Evolutionary conservation across 2,113 vertebrate species (phyloP), one percentile per base, ranked within the genome.

Genomic region (Barbus barbus): DNA sequence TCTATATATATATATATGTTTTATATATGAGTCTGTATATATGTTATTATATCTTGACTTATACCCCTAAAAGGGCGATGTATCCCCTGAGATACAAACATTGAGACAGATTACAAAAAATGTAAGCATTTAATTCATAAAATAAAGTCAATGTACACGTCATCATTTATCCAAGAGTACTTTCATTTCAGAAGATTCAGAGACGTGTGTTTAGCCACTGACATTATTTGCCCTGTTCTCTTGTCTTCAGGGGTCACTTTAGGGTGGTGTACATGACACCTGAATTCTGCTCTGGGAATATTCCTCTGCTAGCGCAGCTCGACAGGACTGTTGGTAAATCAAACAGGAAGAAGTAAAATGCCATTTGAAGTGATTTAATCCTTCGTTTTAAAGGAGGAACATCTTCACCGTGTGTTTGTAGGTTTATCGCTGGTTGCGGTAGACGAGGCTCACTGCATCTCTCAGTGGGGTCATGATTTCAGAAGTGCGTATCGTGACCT

Each of bases 381-480:
- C 31, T 38, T 41, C 51, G 7, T 83, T 22, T 13, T 65, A 44
- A 26, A 33, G n/a, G 60, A 51, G 63, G 20, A 31, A 31, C 44
- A n/a, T 58, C 31, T 22, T 33, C 16, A 6, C 2, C 51, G 26
- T 71, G 79, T 36, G 58, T 48, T 3, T 86, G 67, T 78, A 96
- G 95, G 94, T 61, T 85, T 96, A 61, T 91, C 91, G 0, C 86
- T 96, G 13, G 83, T 96, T 36, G 95, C 95, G 16, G 90, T 96
- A 51, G 95, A 96, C 86, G 95, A 96, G 90, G 95, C 96, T 84
- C 96, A 97, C 22, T 97, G 96, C 89, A 93, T 97, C 89, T 96
- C 96, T 0, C 95, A 97, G 84, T 97, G 96, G 96, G 96, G 96
- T 11, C 96, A 96, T 28, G 96, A 97, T 88, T 97, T 97, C 91